phyloP scores from a whole-genome alignment of 2,797 vertebrate genomes.

The Amblyraja radiata region DNA sequence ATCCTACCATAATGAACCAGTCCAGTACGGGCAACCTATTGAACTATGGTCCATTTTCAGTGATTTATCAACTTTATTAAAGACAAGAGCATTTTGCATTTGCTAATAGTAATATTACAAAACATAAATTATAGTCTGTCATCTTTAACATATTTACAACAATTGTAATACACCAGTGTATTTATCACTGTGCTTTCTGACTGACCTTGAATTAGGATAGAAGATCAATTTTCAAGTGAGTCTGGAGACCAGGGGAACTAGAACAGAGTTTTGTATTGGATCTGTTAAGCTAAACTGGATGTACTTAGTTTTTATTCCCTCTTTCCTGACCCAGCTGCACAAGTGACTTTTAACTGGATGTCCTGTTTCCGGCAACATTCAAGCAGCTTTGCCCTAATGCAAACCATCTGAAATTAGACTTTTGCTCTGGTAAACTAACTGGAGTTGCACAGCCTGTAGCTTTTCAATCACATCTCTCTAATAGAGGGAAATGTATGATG shows the following conservation, averaged over 20 bases:
- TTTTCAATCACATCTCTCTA: neutral
- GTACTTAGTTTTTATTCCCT: neutral
- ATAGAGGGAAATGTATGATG: too few species aligned
- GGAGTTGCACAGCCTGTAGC: neutral
- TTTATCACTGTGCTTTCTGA: neutral
- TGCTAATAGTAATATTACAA: neutral
- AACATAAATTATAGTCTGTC: neutral
- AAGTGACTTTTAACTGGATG: neutral
- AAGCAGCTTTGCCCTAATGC: neutral
- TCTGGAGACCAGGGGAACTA: neutral
- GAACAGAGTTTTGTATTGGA: neutral
- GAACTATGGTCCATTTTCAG: neutral
- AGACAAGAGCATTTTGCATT: neutral
- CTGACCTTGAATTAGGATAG: neutral
- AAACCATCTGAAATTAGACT: neutral
- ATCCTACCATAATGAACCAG: neutral
- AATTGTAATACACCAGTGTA: neutral
- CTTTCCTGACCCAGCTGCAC: constrained; percentile 4
- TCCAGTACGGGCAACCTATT: neutral
- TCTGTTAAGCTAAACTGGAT: neutral
- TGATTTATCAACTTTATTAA: neutral
- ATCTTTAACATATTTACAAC: neutral
- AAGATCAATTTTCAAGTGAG: neutral
- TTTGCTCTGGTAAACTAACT: neutral
- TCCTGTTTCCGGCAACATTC: neutral